Base-by-base conservation (phyloP, 1,140 invertebrate genomes). In the Nephila pilipes region DNA sequence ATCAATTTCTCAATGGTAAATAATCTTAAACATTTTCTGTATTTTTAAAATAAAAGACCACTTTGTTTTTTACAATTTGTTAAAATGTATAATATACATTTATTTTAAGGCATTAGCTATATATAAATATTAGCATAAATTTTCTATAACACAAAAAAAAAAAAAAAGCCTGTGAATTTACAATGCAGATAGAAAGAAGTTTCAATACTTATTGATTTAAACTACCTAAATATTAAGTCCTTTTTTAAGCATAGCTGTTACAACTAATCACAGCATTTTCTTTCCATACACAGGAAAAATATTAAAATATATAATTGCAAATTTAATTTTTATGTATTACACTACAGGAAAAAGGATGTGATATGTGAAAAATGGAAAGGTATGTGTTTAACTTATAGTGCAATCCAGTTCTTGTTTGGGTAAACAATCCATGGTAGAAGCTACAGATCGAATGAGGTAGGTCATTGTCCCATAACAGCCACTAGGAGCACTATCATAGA, bases 401-500 rank as follows among this genome's bases (percentile, higher is more conserved):
- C 98, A 98, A 95, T 98, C 97, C 75, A 98, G 95, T 94, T 98
- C 97, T 94, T 97, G 96, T 94, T 97, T 97, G 3, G 97, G 97
- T 94, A 98, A 96, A 95, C 97, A 97, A 94, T 98, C 97, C 46
- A 98, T 96, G 29, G 97, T 96, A 8, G 96, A 95, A 65, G 97
- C 97, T 22, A 98, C 97, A 75, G 98, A 98, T 94, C 98, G 97
- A 54, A 98, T 98, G 94, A 99, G 97, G 95, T 99, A 99, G 1
- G 98, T 99, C 98, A 99, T 99, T 25, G 99, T 99, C 90, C 99
- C 99, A 96, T 97, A 99, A 95, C 97, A 97, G 69, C 99, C 99
- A 95, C 98, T 99, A 8, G 99, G 99, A 29, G 99, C 99, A 95
- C 97, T 98, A 95, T 99, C 99, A 95, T 99, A 99, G 95, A 99